Percentiles rank a stretch among this genome's conserved stretches.
Evolutionary conservation across 2,113 vertebrate species (phyloP).

Genomic region (Brachyistius frenatus): DNA sequence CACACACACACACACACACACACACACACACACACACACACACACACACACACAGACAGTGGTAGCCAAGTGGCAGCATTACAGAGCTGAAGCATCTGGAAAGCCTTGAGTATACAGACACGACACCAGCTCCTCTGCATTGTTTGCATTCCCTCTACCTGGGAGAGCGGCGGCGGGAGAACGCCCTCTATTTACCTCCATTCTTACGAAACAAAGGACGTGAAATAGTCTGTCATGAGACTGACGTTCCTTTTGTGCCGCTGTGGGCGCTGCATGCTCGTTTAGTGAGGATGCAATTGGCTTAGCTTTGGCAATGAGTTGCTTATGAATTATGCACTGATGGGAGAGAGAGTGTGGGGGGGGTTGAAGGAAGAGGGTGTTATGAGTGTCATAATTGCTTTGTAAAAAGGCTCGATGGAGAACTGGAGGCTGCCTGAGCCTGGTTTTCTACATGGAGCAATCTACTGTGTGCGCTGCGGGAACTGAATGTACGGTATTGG

Average conservation of each 20-base stretch:
- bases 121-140: constrained; percentile 56
- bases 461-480: constrained; percentile 21
- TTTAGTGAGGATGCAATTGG: constrained; percentile 62
- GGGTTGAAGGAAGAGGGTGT: constrained; percentile 40
- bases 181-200: constrained; percentile 66
- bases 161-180: constrained; percentile 54
- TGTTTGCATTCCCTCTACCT: constrained; percentile 72
- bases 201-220: constrained; percentile 64
- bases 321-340: constrained; percentile 74
- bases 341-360: constrained; percentile 36
- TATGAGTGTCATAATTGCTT: constrained; percentile 68
- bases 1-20: constrained; percentile 41
- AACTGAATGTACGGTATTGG: constrained; percentile 30
- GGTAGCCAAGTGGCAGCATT: constrained; percentile 60
- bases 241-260: constrained; percentile 66
- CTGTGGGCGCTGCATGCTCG: constrained; percentile 48
- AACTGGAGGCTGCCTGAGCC: constrained; percentile 47
- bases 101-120: constrained; percentile 37
- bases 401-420: constrained; percentile 59
- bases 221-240: constrained; percentile 59
- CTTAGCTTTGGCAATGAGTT: constrained; percentile 60
- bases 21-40: constrained; percentile 39
- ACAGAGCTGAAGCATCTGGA: constrained; percentile 58
- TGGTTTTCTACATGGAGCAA: constrained; percentile 14
- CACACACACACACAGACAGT: constrained; percentile 49